Evolutionary conservation across 2,797 vertebrate genomes (phyloP), one percentile per base, ranked within the genome.

Genomic region (Nothura maculosa): DNA sequence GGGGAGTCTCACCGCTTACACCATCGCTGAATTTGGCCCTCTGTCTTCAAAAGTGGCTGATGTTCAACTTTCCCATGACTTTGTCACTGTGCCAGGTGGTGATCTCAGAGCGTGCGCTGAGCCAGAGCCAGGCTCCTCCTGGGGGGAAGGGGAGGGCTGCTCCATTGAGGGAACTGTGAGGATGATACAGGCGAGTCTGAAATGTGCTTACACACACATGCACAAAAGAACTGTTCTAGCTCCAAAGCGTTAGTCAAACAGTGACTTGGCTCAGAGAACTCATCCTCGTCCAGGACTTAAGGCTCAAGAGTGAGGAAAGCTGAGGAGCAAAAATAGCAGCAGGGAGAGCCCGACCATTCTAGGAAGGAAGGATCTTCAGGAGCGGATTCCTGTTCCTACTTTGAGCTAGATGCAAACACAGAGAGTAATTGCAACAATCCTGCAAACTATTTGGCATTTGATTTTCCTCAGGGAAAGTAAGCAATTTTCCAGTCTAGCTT

Each of bases 31-130:
- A 90, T 95, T 95, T 96, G 93, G 92, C 91, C 88, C 91, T 1
- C 0, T 76, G 80, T 95, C 93, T 96, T 95, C 90, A 90, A 92
- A 94, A 91, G 87, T 95, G 95, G 95, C 92, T 80, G 66, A n/a
- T 91, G 68, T 95, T 97, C 95, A 97, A 81, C 70, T 97, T 96
- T 96, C 95, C 95, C 96, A 91, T 97, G 96, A 86, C 91, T 93
- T 77, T 96, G 96, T 96, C 96, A 81, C 76, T 80, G 85, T 95
- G 96, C 96, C 95, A 96, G 92, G 55, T 64, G 67, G 92, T 96
- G 96, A 96, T 94, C 93, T 96, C 93, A 96, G 92, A 94, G 73
- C 54, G 34, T 2, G 19, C 50, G 70, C 50, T 21, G 93, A 97
- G 94, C 95, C 93, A 95, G 94, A 90, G 89, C 38, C 85, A 58